phyloP scores from a whole-genome alignment of 2,113 vertebrate genomes.

The Prochilodus magdalenae region DNA sequence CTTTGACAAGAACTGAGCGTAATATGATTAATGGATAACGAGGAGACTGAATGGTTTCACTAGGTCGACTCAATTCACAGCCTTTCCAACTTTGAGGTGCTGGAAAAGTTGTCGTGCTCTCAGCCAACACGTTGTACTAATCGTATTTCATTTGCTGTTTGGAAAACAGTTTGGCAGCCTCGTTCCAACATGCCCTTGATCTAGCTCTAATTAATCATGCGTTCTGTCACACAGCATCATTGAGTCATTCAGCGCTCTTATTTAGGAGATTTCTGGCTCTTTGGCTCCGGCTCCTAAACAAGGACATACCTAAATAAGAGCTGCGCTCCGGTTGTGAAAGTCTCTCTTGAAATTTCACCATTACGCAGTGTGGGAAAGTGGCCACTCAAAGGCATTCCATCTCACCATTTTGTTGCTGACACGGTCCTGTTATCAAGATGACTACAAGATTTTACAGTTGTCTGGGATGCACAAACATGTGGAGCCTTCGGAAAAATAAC shows the following conservation, averaged over 20 bases:
- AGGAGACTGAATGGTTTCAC: background rate
- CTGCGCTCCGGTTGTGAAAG: conserved; percentile 32
- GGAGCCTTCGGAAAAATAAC: no score
- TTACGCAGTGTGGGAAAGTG: conserved; percentile 29
- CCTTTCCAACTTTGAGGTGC: background rate
- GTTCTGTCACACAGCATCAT: conserved; percentile 45
- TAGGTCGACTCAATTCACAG: background rate
- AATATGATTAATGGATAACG: background rate
- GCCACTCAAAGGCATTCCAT: background rate
- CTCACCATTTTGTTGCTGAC: background rate
- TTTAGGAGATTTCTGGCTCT: conserved; percentile 26
- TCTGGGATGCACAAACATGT: background rate
- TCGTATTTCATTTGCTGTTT: conserved; percentile 35
- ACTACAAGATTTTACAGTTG: background rate
- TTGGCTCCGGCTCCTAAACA: conserved; percentile 43
- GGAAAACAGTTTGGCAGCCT: conserved; percentile 45
- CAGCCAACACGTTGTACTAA: conserved; percentile 26
- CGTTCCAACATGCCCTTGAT: conserved; percentile 47
- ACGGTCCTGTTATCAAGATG: background rate
- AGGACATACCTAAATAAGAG: conserved; percentile 45
- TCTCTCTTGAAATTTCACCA: conserved; percentile 6
- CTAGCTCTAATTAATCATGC: conserved; percentile 32
- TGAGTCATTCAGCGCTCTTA: conserved; percentile 36
- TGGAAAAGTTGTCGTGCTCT: conserved; percentile 33
- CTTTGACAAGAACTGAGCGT: no score